Conservation (phyloP, 2,888 invertebrate species). For the Tiliacea citrago region DNA sequence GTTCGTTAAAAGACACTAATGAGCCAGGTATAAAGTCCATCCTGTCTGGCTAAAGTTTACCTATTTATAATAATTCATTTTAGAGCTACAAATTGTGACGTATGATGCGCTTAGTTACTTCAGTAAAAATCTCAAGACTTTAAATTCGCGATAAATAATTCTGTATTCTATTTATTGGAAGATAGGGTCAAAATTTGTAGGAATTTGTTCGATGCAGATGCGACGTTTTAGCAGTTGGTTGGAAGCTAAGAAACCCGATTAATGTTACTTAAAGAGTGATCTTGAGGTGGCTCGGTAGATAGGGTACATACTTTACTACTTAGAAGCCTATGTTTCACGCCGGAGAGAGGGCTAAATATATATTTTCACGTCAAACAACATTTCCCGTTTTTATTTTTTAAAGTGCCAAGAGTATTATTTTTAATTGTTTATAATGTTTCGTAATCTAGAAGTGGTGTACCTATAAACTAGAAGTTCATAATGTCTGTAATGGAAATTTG, state of each 20-base stretch:
- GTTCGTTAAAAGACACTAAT: conserved; percentile 16
- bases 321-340: conserved; percentile 84
- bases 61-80: conserved; percentile 66
- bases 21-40: conserved; percentile 2
- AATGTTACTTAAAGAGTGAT: conserved; percentile 89
- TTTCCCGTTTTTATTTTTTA: conserved; percentile 55
- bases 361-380: conserved; percentile 70
- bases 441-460: not conserved
- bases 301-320: conserved; percentile 89
- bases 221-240: conserved; percentile 55
- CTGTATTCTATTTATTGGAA: conserved; percentile 4
- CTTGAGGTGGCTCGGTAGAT: conserved; percentile 82
- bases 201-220: conserved; percentile 24
- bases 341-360: conserved; percentile 73
- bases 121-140: conserved; percentile 62
- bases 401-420: conserved; percentile 10
- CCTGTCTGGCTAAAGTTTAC: conserved; percentile 39
- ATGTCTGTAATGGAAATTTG: not conserved
- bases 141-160: not conserved
- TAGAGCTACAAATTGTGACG: conserved; percentile 66
- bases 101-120: conserved; percentile 59
- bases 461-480: not conserved
- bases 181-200: conserved; percentile 18
- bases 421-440: conserved; percentile 22
- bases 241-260: conserved; percentile 81